These are phyloP conservation scores for Anthophora plumipes DNA, from an alignment of 2,888 invertebrate genomes.

Conservation along the genomic window DNA sequence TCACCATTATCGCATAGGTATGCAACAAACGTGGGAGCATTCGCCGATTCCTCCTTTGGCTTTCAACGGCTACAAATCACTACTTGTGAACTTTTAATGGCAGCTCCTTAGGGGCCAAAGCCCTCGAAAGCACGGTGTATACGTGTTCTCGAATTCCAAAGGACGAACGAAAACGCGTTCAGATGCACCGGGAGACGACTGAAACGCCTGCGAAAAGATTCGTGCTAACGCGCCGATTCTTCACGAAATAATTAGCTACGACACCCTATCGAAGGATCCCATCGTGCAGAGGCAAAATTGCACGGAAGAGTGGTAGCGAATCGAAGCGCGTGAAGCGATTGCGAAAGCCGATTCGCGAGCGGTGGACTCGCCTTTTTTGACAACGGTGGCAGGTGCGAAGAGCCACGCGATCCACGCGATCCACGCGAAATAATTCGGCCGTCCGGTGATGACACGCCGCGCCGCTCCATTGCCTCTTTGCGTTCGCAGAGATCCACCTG, in stretches of 20 bases:
- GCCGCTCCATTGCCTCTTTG: conserved; percentile 14
- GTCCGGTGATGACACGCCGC: conserved; percentile 63
- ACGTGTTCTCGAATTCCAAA: conserved; percentile 62
- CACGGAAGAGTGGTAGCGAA: conserved; percentile 20
- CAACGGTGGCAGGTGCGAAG: conserved; percentile 66
- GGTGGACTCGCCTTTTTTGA: conserved; percentile 19
- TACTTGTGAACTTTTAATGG: conserved; percentile 79
- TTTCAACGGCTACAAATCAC: conserved; percentile 75
- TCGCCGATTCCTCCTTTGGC: conserved; percentile 44
- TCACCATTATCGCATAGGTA: conserved; percentile 74
- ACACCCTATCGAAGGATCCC: too few relatives aligned
- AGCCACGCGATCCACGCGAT: conserved; percentile 62
- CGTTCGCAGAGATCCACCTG: conserved; percentile 38
- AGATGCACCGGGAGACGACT: conserved; percentile 1
- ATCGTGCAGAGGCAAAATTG: too few relatives aligned
- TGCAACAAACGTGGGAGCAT: conserved; percentile 76
- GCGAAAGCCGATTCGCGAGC: conserved; percentile 27
- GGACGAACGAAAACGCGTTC: conserved; percentile 34
- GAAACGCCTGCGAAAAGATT: conserved; percentile 1
- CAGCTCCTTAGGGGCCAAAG: conserved; percentile 61
- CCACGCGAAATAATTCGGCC: conserved; percentile 65
- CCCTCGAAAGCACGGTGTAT: conserved; percentile 62
- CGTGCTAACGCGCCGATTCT: background rate
- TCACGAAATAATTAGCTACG: too few relatives aligned
- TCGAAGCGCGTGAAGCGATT: background rate